Evolutionary conservation across 2,113 vertebrate genomes (phyloP), one percentile per base, ranked within the genome.

Genomic region (Oncorhynchus keta): DNA sequence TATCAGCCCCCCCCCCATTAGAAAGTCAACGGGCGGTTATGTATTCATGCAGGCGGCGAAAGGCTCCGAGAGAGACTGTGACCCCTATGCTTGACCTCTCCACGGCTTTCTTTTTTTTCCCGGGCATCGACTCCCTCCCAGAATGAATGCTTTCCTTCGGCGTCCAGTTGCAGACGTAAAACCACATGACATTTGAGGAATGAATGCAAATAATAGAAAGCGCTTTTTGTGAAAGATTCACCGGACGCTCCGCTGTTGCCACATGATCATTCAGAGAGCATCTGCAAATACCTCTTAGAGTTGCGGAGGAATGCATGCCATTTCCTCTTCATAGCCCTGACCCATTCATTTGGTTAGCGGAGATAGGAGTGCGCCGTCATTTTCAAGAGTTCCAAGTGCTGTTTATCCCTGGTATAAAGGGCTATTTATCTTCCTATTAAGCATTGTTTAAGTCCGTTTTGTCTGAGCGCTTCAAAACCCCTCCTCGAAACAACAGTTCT

Each of bases 231-330:
- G 82, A 90, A 89, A 87, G 91, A 84, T 85, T 81, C 84, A 91
- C 84, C 82, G 88, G 84, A 89, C 89, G 91, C 78, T 92, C 79
- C 89, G 73, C 66, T 75, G 66, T 81, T 81, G 78, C 91, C 89
- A 77, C 90, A 89, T 86, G 88, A 91, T 93, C 86, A 93, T 92
- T 93, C 89, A 88, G 85, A 87, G 85, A 88, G 88, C 85, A 74
- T 85, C 87, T 92, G 91, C 92, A 92, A 92, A 93, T 93, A 91
- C 82, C 88, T 90, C 90, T 86, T 89, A 82, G 24, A 83, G 91
- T 89, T 84, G 87, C 80, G 82, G 81, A 91, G 89, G 90, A 93
- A 93, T 92, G 91, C 70, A 74, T 39, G 83, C 78, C 70, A 90
- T 92, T 92, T 92, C 89, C 83, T 84, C 83, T 87, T 89, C 85